Conservation (phyloP, 2,888 invertebrate species). For the Camponotus fellah region DNA sequence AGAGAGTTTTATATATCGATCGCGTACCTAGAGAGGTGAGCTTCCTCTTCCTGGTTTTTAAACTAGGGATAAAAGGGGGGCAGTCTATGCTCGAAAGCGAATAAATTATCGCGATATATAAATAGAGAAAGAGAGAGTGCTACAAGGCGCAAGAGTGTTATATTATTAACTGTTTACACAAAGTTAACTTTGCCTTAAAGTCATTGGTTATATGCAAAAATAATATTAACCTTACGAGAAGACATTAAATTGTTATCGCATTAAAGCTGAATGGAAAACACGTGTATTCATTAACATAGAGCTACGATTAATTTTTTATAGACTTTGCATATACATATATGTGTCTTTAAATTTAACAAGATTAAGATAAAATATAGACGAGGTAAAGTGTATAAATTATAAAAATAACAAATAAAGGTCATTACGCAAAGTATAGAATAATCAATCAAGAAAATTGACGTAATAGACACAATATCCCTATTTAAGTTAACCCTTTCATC, state of each 20-base stretch:
- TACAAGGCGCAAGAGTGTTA: not conserved
- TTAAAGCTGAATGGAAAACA: slow-evolving; percentile 9
- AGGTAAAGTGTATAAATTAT: not conserved
- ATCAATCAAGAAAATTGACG: slow-evolving; percentile 38
- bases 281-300: not conserved
- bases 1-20: slow-evolving; percentile 36
- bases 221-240: not conserved
- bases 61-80: not conserved
- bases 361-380: slow-evolving; percentile 10
- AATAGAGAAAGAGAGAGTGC: not conserved
- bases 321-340: not conserved
- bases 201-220: not conserved
- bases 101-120: not conserved
- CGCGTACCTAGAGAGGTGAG: slow-evolving; percentile 3
- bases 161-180: not conserved
- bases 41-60: slow-evolving; percentile 43
- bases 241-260: not conserved
- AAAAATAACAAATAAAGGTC: slow-evolving; percentile 58
- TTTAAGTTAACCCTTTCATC: slow-evolving; percentile 27
- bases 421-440: slow-evolving; percentile 55
- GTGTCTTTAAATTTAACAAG: not conserved
- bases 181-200: not conserved
- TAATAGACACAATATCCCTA: slow-evolving; percentile 26
- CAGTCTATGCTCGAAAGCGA: not conserved
- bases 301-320: slow-evolving; percentile 34